A percentile compares a stretch with the other conserved stretches of the same genome.
These are phyloP conservation scores for Sericinus montela DNA, from an alignment of 2,888 invertebrate genomes.

Conservation along the genomic window DNA sequence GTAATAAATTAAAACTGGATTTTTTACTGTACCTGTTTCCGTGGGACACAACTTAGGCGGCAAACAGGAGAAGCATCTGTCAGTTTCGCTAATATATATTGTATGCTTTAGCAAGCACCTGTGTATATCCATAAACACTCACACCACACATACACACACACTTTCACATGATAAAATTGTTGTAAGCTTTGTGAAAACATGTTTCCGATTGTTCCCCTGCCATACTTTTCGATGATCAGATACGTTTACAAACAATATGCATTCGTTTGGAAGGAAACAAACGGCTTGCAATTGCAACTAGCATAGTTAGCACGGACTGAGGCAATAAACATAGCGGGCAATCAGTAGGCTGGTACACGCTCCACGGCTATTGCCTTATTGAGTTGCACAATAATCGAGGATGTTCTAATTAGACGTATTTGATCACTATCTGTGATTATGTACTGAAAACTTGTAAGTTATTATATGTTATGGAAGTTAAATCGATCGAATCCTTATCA, in stretches of 20 bases:
- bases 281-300: constrained; percentile 23
- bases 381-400: constrained; percentile 37
- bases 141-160: no score
- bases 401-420: constrained; percentile 58
- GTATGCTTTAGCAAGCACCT: no score
- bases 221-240: constrained; percentile 15
- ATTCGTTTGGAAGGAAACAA: constrained; percentile 14
- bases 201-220: constrained; percentile 13
- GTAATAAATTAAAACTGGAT: no score
- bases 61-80: no score
- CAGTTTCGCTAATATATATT: no score
- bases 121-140: no score
- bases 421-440: constrained; percentile 40
- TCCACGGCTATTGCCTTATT: constrained; percentile 11
- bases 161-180: no score
- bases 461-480: no score
- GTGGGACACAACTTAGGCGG: no score
- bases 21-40: no score
- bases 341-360: constrained; percentile 31
- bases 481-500: no score
- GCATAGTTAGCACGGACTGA: constrained; percentile 23
- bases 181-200: constrained; percentile 7
- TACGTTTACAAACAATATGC: constrained; percentile 20
- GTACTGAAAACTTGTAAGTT: no score
- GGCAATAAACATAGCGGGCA: constrained; percentile 35